Base-by-base conservation (phyloP, 2,797 vertebrate genomes). In the Eulemur mongoz region DNA sequence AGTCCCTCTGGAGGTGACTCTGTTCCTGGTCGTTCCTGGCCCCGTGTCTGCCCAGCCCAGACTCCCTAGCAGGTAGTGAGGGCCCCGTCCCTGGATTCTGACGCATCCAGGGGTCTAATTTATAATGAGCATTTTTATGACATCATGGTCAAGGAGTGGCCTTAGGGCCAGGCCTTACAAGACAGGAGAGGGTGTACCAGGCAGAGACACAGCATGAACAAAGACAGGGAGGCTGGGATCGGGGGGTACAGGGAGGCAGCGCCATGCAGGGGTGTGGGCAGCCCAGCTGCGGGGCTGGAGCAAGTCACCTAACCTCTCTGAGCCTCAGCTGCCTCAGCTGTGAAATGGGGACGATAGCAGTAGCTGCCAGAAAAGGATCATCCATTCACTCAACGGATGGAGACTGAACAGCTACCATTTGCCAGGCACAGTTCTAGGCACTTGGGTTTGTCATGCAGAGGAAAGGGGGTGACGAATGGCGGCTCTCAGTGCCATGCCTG, bases 161-260 rank as follows among this genome's bases (percentile, higher is more conserved):
- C 69, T 87, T 30, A 2, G 9, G 69, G 20, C 38, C 52, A 69
- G 43, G 35, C 65, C 57, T 83, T 57, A 18, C 5, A 35, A 73
- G 54, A 82, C 54, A 65, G 57, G 76, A 75, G 20, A 50, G 9
- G 22, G 32, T 25, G 30, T 5, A 7, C 4, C 18, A 59, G 72
- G 88, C 30, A 57, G 50, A 57, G 43, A 69, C 10, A 9, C 5
- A 4, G 27, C 20, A 14, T 15, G 2, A 54, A 40, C 57, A 30
- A 15, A 32, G 52, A 40, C 25, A 27, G 40, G 18, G 43, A 65
- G 38, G 35, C 78, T 5, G 9, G 11, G 70, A 35, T 18, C 3
- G 0, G 40, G 17, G 43, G 50, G 2, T 11, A 4, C 23, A 0
- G 2, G 11, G 14, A 18, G 43, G 35, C 32, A 61, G 81, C 0